These are phyloP conservation scores for Xestoiulus laeticollis DNA, from an alignment of 2,888 invertebrate species.

Conservation along the genomic window DNA sequence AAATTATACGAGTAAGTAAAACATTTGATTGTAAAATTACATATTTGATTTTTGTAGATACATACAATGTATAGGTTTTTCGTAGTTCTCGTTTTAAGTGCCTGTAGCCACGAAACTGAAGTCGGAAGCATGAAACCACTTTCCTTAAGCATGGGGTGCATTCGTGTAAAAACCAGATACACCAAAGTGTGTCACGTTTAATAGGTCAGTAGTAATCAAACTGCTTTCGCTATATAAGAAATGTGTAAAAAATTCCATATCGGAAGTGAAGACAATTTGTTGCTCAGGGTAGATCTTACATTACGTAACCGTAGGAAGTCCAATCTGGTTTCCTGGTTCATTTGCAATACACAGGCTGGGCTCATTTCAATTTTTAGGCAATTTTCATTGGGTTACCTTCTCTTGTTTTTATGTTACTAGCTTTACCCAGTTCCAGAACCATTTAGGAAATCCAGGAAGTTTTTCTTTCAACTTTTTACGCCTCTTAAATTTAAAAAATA, in stretches of 20 bases:
- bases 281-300: background rate
- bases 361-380: conserved; percentile 1
- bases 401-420: too few relatives aligned
- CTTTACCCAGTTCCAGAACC: too few relatives aligned
- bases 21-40: background rate
- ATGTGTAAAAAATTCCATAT: conserved; percentile 18
- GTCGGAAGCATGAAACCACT: conserved; percentile 47
- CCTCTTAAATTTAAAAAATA: too few relatives aligned
- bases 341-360: background rate
- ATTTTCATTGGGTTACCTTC: background rate
- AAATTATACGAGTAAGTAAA: background rate
- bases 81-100: background rate
- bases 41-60: background rate
- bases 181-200: conserved; percentile 48
- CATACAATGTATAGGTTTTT: too few relatives aligned
- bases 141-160: conserved; percentile 30
- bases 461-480: too few relatives aligned
- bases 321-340: background rate
- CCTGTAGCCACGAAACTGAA: background rate
- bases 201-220: conserved; percentile 49
- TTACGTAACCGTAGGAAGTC: conserved; percentile 25
- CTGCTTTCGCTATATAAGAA: conserved; percentile 45
- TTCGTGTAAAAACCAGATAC: conserved; percentile 11
- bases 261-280: conserved; percentile 43
- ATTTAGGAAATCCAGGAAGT: too few relatives aligned